These are phyloP conservation scores for Hydrolagus affinis DNA, from an alignment of 2,113 vertebrate species.

Conservation along the genomic window DNA sequence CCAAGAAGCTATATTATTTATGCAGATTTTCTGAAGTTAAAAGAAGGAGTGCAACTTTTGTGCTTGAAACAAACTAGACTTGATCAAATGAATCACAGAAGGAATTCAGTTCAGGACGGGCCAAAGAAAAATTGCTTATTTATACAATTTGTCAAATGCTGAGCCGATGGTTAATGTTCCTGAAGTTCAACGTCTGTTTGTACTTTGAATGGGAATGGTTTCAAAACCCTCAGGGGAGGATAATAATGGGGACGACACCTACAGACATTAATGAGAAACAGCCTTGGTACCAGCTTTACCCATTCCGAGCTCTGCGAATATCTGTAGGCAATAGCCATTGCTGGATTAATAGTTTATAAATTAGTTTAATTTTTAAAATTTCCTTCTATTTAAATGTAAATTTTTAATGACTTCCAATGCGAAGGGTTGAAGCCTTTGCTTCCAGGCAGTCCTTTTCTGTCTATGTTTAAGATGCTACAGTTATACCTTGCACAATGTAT, in stretches of 20 bases:
- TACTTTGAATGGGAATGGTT: conserved; percentile 8
- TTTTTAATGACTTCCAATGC: background rate
- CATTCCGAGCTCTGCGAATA: background rate
- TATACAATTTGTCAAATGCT: background rate
- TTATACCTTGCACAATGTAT: too few relatives aligned
- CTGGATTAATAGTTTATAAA: background rate
- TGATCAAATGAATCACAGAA: too few relatives aligned
- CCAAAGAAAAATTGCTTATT: too few relatives aligned
- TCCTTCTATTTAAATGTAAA: background rate
- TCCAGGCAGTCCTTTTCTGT: background rate
- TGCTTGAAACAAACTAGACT: too few relatives aligned
- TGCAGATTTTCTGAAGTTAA: too few relatives aligned
- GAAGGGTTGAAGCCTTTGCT: background rate
- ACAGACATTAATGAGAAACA: conserved; percentile 20
- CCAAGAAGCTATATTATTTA: too few relatives aligned
- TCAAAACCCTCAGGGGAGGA: background rate
- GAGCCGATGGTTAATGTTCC: background rate
- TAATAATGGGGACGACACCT: conserved; percentile 31
- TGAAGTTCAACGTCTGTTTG: conserved; percentile 24
- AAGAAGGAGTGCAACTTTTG: too few relatives aligned
- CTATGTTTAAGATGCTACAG: too few relatives aligned
- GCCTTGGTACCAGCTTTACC: background rate
- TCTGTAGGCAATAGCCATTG: background rate
- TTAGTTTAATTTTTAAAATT: background rate
- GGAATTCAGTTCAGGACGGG: too few relatives aligned